Evolutionary conservation across 2,888 invertebrate genomes (phyloP).

Genomic region (Epicampocera succincta): DNA sequence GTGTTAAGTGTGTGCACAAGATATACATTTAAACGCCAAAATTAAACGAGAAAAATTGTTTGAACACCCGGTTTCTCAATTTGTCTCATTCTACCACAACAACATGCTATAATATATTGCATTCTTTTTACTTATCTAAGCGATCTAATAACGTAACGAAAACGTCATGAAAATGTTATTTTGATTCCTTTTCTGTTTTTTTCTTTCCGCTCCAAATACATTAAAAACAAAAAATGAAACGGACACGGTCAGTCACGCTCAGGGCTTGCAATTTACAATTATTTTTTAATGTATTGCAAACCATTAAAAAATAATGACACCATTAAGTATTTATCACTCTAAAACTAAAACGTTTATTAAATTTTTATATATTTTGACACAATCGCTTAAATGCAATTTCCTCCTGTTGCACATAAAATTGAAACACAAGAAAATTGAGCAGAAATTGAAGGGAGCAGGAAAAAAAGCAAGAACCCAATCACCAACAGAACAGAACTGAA

Average conservation of each 20-base stretch:
- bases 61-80: too few relatives aligned
- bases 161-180: too few relatives aligned
- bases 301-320: conserved; percentile 5
- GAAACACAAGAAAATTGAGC: conserved; percentile 43
- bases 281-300: neutral
- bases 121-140: too few relatives aligned
- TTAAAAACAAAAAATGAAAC: neutral
- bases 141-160: too few relatives aligned
- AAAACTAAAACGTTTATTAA: conserved; percentile 37
- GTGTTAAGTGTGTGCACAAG: too few relatives aligned
- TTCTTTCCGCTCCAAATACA: too few relatives aligned
- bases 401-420: conserved; percentile 55
- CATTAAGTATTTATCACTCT: conserved; percentile 41
- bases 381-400: conserved; percentile 63
- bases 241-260: neutral
- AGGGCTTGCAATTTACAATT: neutral
- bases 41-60: too few relatives aligned
- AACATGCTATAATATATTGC: too few relatives aligned
- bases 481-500: conserved; percentile 5
- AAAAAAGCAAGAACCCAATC: conserved; percentile 9
- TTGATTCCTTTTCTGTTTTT: too few relatives aligned
- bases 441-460: neutral
- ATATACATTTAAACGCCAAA: too few relatives aligned
- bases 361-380: conserved; percentile 45
- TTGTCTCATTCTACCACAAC: too few relatives aligned